Base-by-base conservation (phyloP, 1,140 invertebrate genomes). In the Tetranychus urticae region DNA sequence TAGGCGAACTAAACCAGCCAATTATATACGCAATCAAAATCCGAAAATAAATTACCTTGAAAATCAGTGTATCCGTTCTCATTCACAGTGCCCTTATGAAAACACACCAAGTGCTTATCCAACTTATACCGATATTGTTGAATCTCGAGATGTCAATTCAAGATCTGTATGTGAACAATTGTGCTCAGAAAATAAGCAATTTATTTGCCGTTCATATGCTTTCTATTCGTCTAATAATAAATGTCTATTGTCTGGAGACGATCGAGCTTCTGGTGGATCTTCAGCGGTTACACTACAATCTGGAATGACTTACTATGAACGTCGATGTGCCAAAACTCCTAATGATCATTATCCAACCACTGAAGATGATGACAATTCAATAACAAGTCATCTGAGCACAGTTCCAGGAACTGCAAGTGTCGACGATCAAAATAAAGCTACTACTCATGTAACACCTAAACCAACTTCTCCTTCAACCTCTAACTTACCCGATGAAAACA, bases 21-120 rank as follows among this genome's bases (percentile, higher is more conserved):
- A 69, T 56, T 77, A 72, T 64, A 68, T 70, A 12, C 69, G 72
- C 48, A 70, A 71, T 23, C 65, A 68, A 10, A 68, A 67, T 60
- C 56, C 62, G 36, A 71, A 71, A 54, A 69, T 75, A 3, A 75
- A 76, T 62, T 77, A 77, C 65, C 65, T 77, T 56, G 76, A 77
- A 64, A 77, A 77, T 65, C 74, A 75, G 61, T 77, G 76, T 61
- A 65, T 73, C 36, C 69, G 68, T 65, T 61, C 70, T 72, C 58
- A 62, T 56, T 48, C 33, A 10, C 23, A 34, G 2, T 71, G 70
- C 54, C 67, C 68, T 10, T 70, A 69, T 61, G 68, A 70, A 55
- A 31, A 34, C 1, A 68, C 70, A 13, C 61, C 66, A 0, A 69
- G 75, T 58, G 69, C 71, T 6, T 72, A 73, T 63, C 74, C 74